Evolutionary conservation across 1,140 invertebrate genomes (phyloP).

Genomic region (Dendroctonus ponderosae): DNA sequence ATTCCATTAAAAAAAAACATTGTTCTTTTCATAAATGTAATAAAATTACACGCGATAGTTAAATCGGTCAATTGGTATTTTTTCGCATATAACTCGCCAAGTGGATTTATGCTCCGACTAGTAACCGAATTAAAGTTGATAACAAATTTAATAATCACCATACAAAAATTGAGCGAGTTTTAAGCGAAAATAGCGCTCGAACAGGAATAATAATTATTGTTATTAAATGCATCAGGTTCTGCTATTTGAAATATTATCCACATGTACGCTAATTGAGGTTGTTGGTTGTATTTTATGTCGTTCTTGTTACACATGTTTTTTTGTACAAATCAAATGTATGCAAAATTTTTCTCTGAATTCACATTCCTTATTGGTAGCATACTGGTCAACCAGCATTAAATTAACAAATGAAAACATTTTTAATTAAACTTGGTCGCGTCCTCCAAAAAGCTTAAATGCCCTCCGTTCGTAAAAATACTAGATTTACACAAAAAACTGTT

Average conservation of each 20-base stretch:
- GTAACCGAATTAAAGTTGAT: slow-evolving; percentile 12
- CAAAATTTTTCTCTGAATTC: too few relatives aligned
- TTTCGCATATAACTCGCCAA: slow-evolving; percentile 8
- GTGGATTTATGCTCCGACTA: slow-evolving; percentile 3
- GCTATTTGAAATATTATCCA: too few relatives aligned
- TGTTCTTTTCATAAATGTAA: neutral
- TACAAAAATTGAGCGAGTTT: slow-evolving; percentile 8
- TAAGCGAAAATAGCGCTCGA: neutral
- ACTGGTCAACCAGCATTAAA: neutral
- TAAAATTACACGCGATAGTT: slow-evolving; percentile 14
- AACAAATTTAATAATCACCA: slow-evolving; percentile 14
- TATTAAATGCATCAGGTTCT: neutral
- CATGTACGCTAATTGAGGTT: too few relatives aligned
- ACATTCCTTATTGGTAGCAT: too few relatives aligned
- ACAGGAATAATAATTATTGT: neutral
- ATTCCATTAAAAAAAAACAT: slow-evolving; percentile 1
- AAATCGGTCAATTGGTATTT: slow-evolving; percentile 4
- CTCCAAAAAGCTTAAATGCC: slow-evolving; percentile 15
- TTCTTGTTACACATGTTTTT: too few relatives aligned
- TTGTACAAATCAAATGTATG: too few relatives aligned
- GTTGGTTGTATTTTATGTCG: too few relatives aligned
- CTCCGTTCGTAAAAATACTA: slow-evolving; percentile 9
- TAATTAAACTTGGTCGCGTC: slow-evolving; percentile 4
- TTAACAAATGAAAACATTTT: slow-evolving; percentile 20
- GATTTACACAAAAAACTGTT: slow-evolving; percentile 23